Evolutionary conservation across 2,888 invertebrate genomes (phyloP), one percentile per base, ranked within the genome.

Genomic region (Yponomeuta cagnagella): DNA sequence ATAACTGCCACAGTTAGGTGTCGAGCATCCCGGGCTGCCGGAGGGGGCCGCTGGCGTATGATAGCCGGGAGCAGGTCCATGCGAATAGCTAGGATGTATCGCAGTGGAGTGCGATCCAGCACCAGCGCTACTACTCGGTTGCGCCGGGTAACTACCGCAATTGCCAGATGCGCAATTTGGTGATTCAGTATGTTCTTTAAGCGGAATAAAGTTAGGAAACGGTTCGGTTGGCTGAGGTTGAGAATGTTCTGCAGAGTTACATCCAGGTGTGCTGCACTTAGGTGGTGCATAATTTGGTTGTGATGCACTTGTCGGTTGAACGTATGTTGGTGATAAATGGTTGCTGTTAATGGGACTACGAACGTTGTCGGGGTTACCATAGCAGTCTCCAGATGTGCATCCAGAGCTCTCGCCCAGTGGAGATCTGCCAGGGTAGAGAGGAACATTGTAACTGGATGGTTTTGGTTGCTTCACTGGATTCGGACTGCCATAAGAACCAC

Each of bases 381-480:
- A 73, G 74, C 77, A 78, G 48, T 74, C 73, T 64, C 75, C 75
- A 48, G 71, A 72, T 33, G 74, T 71, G 68, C 76, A 76, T 33
- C 71, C 31, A 72, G 70, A 31, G 69, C 37, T 58, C 67, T 58
- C 72, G 63, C 73, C 75, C 30, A 63, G 72, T 68, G 71, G 72
- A 23, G 72, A 48, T 6, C 72, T 72, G 48, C 33, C 66, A n/a
- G 69, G 63, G 58, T 72, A 72, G 69, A 76, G 77, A 23, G 82
- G 79, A 33, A 78, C 78, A 70, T 81, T 77, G 70, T 81, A 79
- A 72, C 80, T 81, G 6, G 79, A 77, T 9, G 81, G 81, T 48
- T 73, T 58, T 10, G 52, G 52, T 5, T 12, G 73, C n/a, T 76
- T 75, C 23, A 73, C 74, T 52, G 76, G 74, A 71, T 72, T 68